phyloP scores from a whole-genome alignment of 2,797 vertebrate genomes.

The Dryobates pubescens region DNA sequence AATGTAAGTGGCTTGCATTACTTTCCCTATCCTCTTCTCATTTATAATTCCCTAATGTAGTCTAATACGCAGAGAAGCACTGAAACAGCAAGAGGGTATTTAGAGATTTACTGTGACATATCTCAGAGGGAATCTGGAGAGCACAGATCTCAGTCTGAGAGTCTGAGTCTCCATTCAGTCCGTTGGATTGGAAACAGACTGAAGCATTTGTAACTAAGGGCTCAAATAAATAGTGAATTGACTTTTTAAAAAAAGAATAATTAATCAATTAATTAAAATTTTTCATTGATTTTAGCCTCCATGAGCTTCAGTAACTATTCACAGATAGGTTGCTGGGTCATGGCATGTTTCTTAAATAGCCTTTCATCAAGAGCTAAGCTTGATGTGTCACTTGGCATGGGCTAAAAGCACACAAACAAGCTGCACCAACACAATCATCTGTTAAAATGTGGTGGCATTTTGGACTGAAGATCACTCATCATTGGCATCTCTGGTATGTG shows the following conservation, averaged over 20 bases:
- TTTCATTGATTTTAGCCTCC: background rate
- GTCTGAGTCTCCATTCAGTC: background rate
- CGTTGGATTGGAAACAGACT: background rate
- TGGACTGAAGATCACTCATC: background rate
- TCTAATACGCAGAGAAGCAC: background rate
- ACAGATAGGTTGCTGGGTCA: background rate
- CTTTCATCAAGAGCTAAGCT: background rate
- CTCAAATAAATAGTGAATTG: background rate
- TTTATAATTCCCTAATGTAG: background rate
- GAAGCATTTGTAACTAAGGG: background rate
- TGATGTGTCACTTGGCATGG: background rate
- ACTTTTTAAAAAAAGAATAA: background rate
- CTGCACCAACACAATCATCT: background rate
- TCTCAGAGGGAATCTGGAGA: background rate
- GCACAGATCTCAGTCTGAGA: background rate
- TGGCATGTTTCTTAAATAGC: background rate
- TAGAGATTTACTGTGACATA: background rate
- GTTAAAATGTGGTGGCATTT: background rate
- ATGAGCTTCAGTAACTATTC: background rate
- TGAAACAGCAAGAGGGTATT: background rate
- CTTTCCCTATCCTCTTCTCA: background rate
- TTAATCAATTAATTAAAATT: background rate
- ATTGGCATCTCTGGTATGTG: background rate
- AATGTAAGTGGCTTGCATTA: background rate
- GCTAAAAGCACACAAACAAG: background rate